phyloP scores from a whole-genome alignment of 2,888 invertebrate genomes.

The Trisateles emortualis region DNA sequence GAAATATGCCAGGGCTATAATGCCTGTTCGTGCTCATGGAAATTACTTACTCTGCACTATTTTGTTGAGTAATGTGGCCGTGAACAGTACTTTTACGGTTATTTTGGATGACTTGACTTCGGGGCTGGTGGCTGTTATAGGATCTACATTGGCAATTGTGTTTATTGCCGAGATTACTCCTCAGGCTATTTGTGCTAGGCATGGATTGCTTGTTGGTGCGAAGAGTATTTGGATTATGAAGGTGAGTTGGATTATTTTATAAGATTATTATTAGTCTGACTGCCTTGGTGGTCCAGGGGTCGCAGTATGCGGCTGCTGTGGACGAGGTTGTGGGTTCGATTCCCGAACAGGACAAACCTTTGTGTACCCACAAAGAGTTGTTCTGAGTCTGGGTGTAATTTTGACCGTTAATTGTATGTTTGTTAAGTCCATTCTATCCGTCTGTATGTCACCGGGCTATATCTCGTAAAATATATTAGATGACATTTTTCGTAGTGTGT shows the following conservation, averaged over 20 bases:
- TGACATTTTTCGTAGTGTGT: too few species aligned
- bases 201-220: slow-evolving; percentile 97
- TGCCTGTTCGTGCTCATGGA: slow-evolving; percentile 96
- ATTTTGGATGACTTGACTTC: slow-evolving; percentile 97
- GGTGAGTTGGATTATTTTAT: background rate
- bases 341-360: too few species aligned
- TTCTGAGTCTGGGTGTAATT: too few species aligned
- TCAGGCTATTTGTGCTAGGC: slow-evolving; percentile 97
- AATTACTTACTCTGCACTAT: slow-evolving; percentile 97
- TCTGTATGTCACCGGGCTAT: too few species aligned
- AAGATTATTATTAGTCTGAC: too few species aligned
- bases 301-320: too few species aligned
- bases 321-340: too few species aligned
- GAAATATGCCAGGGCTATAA: slow-evolving; percentile 94
- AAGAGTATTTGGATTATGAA: slow-evolving; percentile 97
- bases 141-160: slow-evolving; percentile 97
- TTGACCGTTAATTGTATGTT: too few species aligned
- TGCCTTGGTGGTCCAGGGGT: too few species aligned
- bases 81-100: slow-evolving; percentile 98
- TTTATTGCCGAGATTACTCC: slow-evolving; percentile 99
- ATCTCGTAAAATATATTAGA: too few species aligned
- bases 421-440: too few species aligned
- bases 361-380: too few species aligned
- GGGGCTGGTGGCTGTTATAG: slow-evolving; percentile 95
- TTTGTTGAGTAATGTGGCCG: slow-evolving; percentile 94